Evolutionary conservation across 2,888 invertebrate genomes (phyloP).

Genomic region (Gymnocheta viridis): DNA sequence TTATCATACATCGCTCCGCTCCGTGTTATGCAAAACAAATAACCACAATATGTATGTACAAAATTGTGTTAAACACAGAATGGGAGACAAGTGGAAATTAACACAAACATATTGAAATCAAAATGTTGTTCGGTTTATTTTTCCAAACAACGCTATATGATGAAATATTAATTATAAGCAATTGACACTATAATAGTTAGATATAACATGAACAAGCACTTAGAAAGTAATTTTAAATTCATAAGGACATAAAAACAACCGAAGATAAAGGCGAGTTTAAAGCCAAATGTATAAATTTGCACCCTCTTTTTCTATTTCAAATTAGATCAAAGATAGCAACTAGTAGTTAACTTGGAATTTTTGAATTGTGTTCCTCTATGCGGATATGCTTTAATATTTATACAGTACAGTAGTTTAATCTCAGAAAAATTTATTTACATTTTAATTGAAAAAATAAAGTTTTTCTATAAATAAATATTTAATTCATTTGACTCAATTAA

Average conservation of each 20-base stretch:
- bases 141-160: background rate
- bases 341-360: too few species aligned
- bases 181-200: slow-evolving; percentile 58
- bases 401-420: too few species aligned
- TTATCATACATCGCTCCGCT: slow-evolving; percentile 46
- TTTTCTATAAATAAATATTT: too few species aligned
- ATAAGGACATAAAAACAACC: background rate
- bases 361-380: too few species aligned
- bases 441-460: too few species aligned
- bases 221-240: slow-evolving; percentile 35
- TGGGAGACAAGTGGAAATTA: background rate
- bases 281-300: too few species aligned
- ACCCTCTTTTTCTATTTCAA: too few species aligned
- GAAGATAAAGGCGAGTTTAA: background rate
- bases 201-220: slow-evolving; percentile 63
- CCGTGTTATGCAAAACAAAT: slow-evolving; percentile 20
- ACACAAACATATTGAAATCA: slow-evolving; percentile 12
- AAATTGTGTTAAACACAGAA: slow-evolving; percentile 3
- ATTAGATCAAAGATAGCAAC: too few species aligned
- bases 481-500: too few species aligned
- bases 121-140: background rate
- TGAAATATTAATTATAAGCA: slow-evolving; percentile 57
- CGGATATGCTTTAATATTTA: too few species aligned
- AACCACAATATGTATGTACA: background rate
- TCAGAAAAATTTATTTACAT: too few species aligned